Conservation (phyloP, 2,113 vertebrate species). For the Gallinago paraguaiae region DNA sequence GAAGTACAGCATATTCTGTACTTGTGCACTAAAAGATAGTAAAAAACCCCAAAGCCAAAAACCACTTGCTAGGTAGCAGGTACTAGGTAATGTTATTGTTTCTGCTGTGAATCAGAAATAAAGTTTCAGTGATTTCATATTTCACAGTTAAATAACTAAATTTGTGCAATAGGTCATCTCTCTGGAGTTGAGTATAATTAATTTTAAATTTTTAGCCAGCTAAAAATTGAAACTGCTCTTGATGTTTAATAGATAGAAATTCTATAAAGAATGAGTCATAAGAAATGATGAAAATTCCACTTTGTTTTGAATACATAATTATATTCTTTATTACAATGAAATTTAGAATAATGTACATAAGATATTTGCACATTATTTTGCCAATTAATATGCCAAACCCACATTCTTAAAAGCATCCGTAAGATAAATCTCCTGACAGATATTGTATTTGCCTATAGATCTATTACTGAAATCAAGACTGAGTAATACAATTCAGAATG, state of each 20-base stretch:
- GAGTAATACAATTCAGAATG: neutral
- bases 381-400: neutral
- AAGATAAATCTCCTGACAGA: neutral
- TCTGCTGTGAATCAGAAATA: neutral
- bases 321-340: neutral
- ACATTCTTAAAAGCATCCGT: neutral
- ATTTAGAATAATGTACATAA: neutral
- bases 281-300: neutral
- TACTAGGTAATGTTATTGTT: neutral
- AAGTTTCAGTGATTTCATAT: neutral
- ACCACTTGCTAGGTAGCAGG: neutral
- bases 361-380: neutral
- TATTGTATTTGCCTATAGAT: accelerated
- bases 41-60: neutral
- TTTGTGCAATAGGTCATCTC: neutral
- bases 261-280: neutral
- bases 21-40: neutral
- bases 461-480: neutral
- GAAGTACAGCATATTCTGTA: neutral
- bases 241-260: neutral
- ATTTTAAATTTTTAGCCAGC: neutral
- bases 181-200: neutral
- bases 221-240: neutral
- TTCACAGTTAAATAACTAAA: neutral
- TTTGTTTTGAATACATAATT: neutral